These are phyloP conservation scores for Sinopyrophorus schimmeli DNA, from an alignment of 2,888 invertebrate genomes.

Conservation along the genomic window DNA sequence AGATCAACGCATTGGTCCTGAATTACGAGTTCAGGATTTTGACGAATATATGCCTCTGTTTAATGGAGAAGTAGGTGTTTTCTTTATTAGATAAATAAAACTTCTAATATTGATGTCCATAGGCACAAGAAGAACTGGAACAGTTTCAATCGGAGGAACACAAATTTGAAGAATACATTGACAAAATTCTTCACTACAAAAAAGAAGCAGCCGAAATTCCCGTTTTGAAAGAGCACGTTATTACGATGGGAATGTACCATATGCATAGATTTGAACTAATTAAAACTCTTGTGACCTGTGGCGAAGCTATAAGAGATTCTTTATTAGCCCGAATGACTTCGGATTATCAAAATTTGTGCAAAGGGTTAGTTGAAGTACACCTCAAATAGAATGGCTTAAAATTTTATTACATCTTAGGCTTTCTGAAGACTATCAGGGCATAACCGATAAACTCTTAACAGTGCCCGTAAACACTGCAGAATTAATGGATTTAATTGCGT, in stretches of 20 bases:
- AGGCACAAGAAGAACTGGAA: slow-evolving; percentile 67
- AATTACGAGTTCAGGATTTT: slow-evolving; percentile 74
- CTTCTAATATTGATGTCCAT: neutral
- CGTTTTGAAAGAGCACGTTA: slow-evolving; percentile 62
- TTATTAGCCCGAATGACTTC: slow-evolving; percentile 74
- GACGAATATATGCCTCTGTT: slow-evolving; percentile 77
- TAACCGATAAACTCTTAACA: slow-evolving; percentile 76
- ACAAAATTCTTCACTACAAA: slow-evolving; percentile 65
- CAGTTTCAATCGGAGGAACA: slow-evolving; percentile 69
- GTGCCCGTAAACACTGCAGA: slow-evolving; percentile 83
- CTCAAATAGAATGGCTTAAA: neutral
- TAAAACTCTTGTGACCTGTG: slow-evolving; percentile 67
- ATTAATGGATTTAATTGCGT: slow-evolving; percentile 80
- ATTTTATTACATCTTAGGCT: slow-evolving; percentile 61
- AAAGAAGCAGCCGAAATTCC: slow-evolving; percentile 66
- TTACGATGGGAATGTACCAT: slow-evolving; percentile 82
- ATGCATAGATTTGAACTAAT: slow-evolving; percentile 82
- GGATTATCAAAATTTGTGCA: slow-evolving; percentile 79
- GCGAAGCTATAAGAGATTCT: slow-evolving; percentile 68
- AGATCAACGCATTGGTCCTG: slow-evolving; percentile 74
- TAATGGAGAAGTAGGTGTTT: slow-evolving; percentile 63
- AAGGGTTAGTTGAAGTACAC: slow-evolving; percentile 60
- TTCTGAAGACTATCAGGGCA: slow-evolving; percentile 80
- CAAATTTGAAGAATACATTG: slow-evolving; percentile 67
- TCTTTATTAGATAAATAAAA: neutral